These are phyloP conservation scores for Corella eumyota DNA, from an alignment of 23 tunicate species.

Conservation along the genomic window DNA sequence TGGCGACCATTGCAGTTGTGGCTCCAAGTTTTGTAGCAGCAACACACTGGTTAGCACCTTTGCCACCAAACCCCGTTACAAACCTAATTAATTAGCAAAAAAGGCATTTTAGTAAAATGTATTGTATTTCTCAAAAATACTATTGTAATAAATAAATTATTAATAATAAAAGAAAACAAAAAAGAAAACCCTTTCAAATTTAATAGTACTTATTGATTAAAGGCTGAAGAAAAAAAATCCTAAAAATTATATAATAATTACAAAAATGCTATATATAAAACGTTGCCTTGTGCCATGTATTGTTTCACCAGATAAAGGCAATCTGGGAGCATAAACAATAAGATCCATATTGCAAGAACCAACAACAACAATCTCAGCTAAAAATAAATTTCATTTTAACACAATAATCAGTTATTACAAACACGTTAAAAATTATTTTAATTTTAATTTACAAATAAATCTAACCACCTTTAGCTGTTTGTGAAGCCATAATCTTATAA, in stretches of 20 bases:
- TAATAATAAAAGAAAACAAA: too few species aligned
- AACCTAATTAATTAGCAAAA: slow-evolving; percentile 10
- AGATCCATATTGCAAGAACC: slow-evolving; percentile 82
- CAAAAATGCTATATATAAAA: too few species aligned
- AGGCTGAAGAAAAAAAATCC: too few species aligned
- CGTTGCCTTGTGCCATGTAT: slow-evolving; percentile 35
- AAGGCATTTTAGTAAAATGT: too few species aligned
- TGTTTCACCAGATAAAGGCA: slow-evolving; percentile 77
- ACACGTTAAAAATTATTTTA: too few species aligned
- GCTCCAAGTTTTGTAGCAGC: slow-evolving; percentile 87
- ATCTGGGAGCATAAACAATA: slow-evolving; percentile 44
- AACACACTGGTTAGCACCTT: slow-evolving; percentile 94
- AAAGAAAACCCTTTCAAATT: too few species aligned
- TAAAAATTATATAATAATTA: background rate
- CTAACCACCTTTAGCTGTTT: too few species aligned
- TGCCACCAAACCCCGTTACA: slow-evolving; percentile 81
- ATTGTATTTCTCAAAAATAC: background rate
- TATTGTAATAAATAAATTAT: background rate
- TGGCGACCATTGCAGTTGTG: slow-evolving; percentile 48
- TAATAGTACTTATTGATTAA: too few species aligned
- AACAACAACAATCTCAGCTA: slow-evolving; percentile 50
- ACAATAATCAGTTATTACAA: too few species aligned
- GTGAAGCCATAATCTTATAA: too few species aligned
- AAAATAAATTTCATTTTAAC: too few species aligned
- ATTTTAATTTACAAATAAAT: too few species aligned